Evolutionary conservation across 2,113 vertebrate species (phyloP).

Genomic region (Strix aluco): DNA sequence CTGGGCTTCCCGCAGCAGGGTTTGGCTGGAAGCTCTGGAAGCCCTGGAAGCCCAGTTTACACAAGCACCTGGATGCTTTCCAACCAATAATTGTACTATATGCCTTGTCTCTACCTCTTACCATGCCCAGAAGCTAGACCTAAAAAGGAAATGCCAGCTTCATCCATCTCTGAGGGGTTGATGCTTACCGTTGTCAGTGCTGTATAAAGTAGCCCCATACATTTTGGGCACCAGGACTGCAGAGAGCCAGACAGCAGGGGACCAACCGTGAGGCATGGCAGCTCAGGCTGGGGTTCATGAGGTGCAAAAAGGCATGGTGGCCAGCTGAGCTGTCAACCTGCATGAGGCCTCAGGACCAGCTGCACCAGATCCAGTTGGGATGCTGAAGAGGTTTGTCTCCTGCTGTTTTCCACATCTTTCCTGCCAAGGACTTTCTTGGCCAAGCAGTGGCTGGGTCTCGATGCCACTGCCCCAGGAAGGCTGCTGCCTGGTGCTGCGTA

Average conservation of each 20-base stretch:
- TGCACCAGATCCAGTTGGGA: neutral
- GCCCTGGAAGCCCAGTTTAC: neutral
- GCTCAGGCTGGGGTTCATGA: neutral
- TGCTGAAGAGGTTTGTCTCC: neutral
- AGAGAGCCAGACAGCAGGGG: neutral
- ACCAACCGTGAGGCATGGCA: neutral
- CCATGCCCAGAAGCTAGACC: neutral
- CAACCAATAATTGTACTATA: accelerated
- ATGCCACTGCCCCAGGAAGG: neutral
- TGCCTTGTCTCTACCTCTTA: neutral
- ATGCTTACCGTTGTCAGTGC: neutral
- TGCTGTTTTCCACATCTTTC: neutral
- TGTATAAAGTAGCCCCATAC: neutral
- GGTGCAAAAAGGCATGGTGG: neutral
- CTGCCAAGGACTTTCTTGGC: neutral
- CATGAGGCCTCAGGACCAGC: neutral
- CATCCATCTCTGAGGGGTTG: accelerated
- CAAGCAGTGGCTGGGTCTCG: neutral
- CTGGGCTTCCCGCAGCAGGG: accelerated
- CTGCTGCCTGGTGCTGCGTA: neutral
- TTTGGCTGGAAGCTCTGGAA: neutral
- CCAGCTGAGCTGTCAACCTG: neutral
- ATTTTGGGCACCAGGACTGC: neutral
- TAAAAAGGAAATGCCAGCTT: neutral
- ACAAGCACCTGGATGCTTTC: neutral